Base-by-base conservation (phyloP, 2,797 vertebrate species). In the Hoplostethus mediterraneus region DNA sequence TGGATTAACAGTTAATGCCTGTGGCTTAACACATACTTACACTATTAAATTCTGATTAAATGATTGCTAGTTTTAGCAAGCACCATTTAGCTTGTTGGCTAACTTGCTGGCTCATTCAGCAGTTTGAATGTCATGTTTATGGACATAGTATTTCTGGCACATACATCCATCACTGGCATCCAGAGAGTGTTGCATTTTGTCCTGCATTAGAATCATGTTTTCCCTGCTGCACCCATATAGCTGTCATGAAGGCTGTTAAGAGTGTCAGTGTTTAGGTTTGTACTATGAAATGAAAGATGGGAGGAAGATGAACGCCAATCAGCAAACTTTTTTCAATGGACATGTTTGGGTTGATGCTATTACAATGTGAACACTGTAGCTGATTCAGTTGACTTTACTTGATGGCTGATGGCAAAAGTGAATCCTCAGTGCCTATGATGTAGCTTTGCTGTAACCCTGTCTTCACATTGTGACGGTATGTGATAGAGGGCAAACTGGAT, bases 1-100 rank as follows among this genome's bases (percentile, higher is more conserved):
- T 73, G 81, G 81, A 82, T 87, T 84, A 87, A 79, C 77, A 51
- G 63, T 59, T 85, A 84, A 84, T 77, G 31, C 72, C 14, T 16
- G 56, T 38, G 55, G 72, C 36, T 87, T 82, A 82, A 71, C 58
- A 67, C 40, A 81, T 67, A 77, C 36, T 69, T 74, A 6, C 60
- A 38, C 59, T 68, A 47, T 67, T 64, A 31, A 71, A 74, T 55
- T 72, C 14, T 78, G 74, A 84, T 81, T 80, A 80, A 65, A 77
- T 67, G 56, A 76, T 76, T 73, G 70, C 21, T 72, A 5, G 17
- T 77, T 75, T 83, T 64, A 71, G 42, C 48, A 38, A 55, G 61
- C 61, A 48, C 31, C 33, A 3, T 77, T 76, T 49, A 60, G 76
- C 33, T 52, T 57, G 12, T 77, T 84, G n/a, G n/a, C 48, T 74